Evolutionary conservation across 2,888 invertebrate genomes (phyloP).

Genomic region (Arenicola marina): DNA sequence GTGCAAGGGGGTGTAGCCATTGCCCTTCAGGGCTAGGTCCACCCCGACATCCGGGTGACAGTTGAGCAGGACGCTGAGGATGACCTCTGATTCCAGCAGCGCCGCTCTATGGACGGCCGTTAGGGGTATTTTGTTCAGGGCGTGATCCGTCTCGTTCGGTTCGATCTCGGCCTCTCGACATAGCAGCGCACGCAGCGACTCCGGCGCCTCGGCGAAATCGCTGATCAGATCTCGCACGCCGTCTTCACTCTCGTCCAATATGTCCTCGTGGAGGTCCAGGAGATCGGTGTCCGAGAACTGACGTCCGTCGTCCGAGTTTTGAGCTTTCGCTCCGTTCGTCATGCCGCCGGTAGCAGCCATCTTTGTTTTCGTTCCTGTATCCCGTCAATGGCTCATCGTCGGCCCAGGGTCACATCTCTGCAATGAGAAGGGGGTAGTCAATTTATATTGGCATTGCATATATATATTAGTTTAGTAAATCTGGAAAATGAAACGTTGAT

Average conservation of each 20-base stretch:
- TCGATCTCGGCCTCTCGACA: conserved; percentile 19
- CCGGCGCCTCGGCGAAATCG: conserved; percentile 4
- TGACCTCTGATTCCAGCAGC: conserved; percentile 14
- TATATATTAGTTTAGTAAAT: too few species aligned
- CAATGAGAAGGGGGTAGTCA: too few species aligned
- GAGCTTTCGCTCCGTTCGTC: too few species aligned
- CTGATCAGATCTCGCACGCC: conserved; percentile 19
- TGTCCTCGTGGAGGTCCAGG: conserved; percentile 26
- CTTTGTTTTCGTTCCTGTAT: too few species aligned
- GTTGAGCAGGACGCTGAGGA: conserved; percentile 13
- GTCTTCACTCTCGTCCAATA: conserved; percentile 25
- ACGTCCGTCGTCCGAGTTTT: too few species aligned
- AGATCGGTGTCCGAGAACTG: conserved; percentile 20
- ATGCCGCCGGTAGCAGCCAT: too few species aligned
- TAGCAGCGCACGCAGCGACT: background rate
- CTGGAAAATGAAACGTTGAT: too few species aligned
- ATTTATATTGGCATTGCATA: too few species aligned
- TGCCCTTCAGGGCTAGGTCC: conserved; percentile 13
- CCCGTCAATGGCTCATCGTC: too few species aligned
- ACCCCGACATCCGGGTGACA: conserved; percentile 9
- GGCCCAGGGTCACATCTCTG: too few species aligned
- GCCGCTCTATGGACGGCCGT: conserved; percentile 27
- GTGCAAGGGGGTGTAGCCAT: conserved; percentile 22
- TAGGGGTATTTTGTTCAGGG: conserved; percentile 12
- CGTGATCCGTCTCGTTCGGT: conserved; percentile 14